Base-by-base conservation (phyloP, 1,140 invertebrate species). In the Drosophila sturtevanti region DNA sequence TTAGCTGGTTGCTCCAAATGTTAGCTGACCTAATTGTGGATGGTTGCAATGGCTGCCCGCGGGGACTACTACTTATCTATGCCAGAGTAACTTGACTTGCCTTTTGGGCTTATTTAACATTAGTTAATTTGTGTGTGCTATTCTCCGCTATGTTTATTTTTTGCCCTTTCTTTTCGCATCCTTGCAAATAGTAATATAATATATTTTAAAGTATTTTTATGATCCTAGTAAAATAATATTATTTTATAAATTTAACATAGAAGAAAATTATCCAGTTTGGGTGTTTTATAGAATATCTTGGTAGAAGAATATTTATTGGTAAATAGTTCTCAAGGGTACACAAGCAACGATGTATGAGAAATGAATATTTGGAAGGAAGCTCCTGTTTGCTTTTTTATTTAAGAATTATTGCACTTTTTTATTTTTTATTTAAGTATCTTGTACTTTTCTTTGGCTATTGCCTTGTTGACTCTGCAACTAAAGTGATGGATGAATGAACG, bases 101-200 rank as follows among this genome's bases (percentile, higher is more conserved):
- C 69, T 87, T 87, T 64, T 56, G 34, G 34, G 61, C 65, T 70
- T 89, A 82, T 87, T 75, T 63, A 89, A 82, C 82, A 89, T 87
- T 89, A 82, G 82, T 79, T 87, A 87, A 87, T 87, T 87, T 82
- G 82, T 89, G 84, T 82, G 71, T 67, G 48, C 37, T 68, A 61
- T 61, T 21, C 24, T 4, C 16, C 58, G 51, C 56, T 60, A 21
- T 21, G 14, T 63, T 58, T 35, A 11, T 22, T 63, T n/a, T 22
- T 21, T 18, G 3, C 37, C 18, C 27, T 31, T 58, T n/a, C 21
- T 5, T 37, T 14, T 31, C 11, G n/a, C 11, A 48, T 11, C 9
- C 16, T 11, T 48, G 41, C 9, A 10, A 10, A 21, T 16, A 10
- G 41, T 11, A 31, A 24, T 24, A 24, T 4, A 31, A 31, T 6